Conservation (phyloP, 2,797 vertebrate species). For the Brachyrhaphis roseni region DNA sequence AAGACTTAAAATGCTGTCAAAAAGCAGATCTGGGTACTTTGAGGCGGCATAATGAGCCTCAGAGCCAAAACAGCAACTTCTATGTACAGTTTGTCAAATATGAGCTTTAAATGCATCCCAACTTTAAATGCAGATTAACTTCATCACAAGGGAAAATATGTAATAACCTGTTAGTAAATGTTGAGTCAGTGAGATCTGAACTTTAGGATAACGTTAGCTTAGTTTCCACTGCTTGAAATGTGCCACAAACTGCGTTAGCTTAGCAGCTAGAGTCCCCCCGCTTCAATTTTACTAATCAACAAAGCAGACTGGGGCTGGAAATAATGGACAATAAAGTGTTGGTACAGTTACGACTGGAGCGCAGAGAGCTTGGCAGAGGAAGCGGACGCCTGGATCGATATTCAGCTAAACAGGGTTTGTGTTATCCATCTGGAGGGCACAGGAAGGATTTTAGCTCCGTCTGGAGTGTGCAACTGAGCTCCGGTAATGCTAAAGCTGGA, state of each 20-base stretch:
- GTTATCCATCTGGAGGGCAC: slow-evolving; percentile 70
- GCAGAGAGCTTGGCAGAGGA: slow-evolving; percentile 24
- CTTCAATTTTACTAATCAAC: not conserved
- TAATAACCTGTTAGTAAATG: not conserved
- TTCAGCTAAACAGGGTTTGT: slow-evolving; percentile 50
- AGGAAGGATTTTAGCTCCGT: slow-evolving; percentile 66
- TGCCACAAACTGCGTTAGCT: not conserved
- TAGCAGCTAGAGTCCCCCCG: not conserved
- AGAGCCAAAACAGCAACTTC: not conserved
- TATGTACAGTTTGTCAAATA: not conserved
- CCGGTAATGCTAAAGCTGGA: slow-evolving; percentile 70
- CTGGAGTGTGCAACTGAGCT: slow-evolving; percentile 61
- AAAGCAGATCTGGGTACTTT: not conserved
- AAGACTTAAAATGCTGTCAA: not conserved
- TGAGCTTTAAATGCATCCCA: not conserved
- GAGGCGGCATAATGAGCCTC: not conserved
- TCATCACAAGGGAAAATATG: not conserved
- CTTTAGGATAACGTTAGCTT: not conserved
- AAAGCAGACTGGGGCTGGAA: not conserved
- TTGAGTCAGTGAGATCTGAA: not conserved
- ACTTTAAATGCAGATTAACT: not conserved
- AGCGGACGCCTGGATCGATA: slow-evolving; percentile 47
- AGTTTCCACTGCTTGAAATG: not conserved
- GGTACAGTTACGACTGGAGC: slow-evolving; percentile 27
- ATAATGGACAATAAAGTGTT: not conserved